Base-by-base conservation (phyloP, 2,888 invertebrate species). In the Brachyptera risi region DNA sequence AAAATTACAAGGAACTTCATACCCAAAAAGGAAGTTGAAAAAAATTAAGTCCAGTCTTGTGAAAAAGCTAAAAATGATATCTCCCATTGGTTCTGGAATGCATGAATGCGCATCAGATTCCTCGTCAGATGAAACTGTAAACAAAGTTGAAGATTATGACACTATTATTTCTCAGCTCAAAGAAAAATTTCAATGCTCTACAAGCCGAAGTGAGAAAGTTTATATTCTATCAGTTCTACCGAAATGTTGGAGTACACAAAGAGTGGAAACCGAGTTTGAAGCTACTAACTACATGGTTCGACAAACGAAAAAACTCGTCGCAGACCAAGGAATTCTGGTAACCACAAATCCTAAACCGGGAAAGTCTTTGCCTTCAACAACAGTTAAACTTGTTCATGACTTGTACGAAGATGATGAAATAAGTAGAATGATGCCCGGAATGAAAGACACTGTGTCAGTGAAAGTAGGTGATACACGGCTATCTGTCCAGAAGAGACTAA, bases 321-420 rank as follows among this genome's bases (percentile, higher is more conserved):
- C 24, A 49, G 61, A 63, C 40, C 35, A 57, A 13, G 59, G 59
- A n/a, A 42, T 63, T 5, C n/a, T 50, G 26, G 37, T 58, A 1
- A 54, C 42, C 27, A 58, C 63, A 40, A 51, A 63, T 17, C 54
- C 59, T 49, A 65, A 56, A 44, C 58, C 58, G 24, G 56, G 58
- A 26, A 44, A 59, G 54, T 44, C 37, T 15, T 26, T 61, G 15
- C 9, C 27, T 23, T n/a, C 19, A n/a, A 24, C 24, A 23, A 49
- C 40, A 27, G 57, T 23, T 24, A 31, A 44, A 23, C 11, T 26
- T 31, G 51, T 63, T 15, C 21, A 50, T 37, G 31, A 21, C 5
- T 63, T 65, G 58, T 63, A 63, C 37, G 35, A 62, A 21, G 35
- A 40, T 17, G 65, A 63, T 58, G 63, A 62, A 9, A 57, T 59